A percentile compares a stretch with the other conserved stretches of the same genome.
Conservation (phyloP, 92 coral and sea anemone genomes). For the Palythoa grandis region DNA sequence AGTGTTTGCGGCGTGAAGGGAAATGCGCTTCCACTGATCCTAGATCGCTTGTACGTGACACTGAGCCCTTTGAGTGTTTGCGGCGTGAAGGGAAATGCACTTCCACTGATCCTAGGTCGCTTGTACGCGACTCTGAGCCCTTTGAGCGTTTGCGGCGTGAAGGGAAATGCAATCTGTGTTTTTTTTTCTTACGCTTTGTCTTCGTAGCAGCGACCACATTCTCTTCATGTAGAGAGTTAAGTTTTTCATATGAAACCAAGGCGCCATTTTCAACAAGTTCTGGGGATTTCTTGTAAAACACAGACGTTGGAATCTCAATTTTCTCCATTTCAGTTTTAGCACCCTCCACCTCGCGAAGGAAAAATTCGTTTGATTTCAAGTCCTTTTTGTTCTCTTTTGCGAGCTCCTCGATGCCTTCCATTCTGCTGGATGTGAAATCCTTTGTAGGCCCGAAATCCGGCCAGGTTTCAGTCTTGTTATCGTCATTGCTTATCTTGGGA, state of each 20-base stretch:
- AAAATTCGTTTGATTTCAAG: slow-evolving; percentile 15
- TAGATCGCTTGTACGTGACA: background rate
- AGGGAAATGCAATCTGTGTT: slow-evolving; percentile 11
- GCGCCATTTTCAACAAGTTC: slow-evolving; percentile 7
- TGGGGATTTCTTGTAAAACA: slow-evolving; percentile 26
- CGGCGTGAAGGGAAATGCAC: slow-evolving; percentile 42
- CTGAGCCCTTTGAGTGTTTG: background rate
- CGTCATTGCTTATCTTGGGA: slow-evolving; percentile 25
- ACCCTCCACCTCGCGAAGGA: background rate
- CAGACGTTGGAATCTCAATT: slow-evolving; percentile 22
- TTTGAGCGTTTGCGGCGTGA: slow-evolving; percentile 28
- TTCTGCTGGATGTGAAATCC: background rate
- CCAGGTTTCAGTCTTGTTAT: slow-evolving; percentile 20
- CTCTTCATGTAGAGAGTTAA: background rate
- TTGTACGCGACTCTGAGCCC: background rate
- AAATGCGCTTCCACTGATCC: slow-evolving; percentile 23
- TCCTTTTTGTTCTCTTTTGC: slow-evolving; percentile 30
- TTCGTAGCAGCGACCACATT: background rate
- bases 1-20: slow-evolving; percentile 32
- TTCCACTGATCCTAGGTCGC: background rate
- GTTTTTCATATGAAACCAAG: slow-evolving; percentile 18
- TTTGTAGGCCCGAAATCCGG: background rate
- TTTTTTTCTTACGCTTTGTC: slow-evolving; percentile 27
- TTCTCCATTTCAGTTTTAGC: background rate
- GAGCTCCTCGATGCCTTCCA: background rate